Evolutionary conservation across 2,797 vertebrate genomes (phyloP).

Genomic region (Pipistrellus pygmaeus): DNA sequence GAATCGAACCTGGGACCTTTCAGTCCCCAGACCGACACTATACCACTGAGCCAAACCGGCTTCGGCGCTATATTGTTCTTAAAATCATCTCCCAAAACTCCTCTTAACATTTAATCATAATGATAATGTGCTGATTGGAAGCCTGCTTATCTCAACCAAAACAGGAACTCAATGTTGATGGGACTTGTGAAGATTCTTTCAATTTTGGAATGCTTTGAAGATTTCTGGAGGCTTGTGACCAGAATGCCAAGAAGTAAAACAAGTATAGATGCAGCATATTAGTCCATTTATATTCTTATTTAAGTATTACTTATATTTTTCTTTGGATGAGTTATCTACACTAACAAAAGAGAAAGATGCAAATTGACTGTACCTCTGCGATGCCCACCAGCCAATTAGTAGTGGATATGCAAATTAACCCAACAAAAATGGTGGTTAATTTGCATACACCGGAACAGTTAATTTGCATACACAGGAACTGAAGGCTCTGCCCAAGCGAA

Average conservation of each 20-base stretch:
- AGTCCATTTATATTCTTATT: neutral
- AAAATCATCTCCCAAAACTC: neutral
- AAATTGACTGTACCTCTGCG: too few species aligned
- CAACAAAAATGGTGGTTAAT: too few species aligned
- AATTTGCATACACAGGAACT: too few species aligned
- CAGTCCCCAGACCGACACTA: too few species aligned
- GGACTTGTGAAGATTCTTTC: neutral
- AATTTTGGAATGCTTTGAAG: neutral
- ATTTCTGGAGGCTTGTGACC: slow-evolving; percentile 7
- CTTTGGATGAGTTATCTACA: neutral
- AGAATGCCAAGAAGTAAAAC: neutral
- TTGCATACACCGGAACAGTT: too few species aligned
- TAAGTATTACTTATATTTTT: neutral
- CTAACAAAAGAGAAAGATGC: too few species aligned
- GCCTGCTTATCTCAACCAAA: neutral
- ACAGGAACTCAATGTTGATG: neutral
- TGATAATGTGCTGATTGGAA: neutral
- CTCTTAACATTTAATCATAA: neutral
- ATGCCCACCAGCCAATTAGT: too few species aligned
- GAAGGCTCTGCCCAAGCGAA: too few species aligned
- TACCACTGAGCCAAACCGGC: too few species aligned
- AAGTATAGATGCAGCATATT: neutral
- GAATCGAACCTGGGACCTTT: too few species aligned
- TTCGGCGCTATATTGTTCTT: neutral
- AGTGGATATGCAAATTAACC: too few species aligned